These are phyloP conservation scores for Dendrocincla fuliginosa DNA, from an alignment of 2,797 vertebrate species.

Conservation along the genomic window DNA sequence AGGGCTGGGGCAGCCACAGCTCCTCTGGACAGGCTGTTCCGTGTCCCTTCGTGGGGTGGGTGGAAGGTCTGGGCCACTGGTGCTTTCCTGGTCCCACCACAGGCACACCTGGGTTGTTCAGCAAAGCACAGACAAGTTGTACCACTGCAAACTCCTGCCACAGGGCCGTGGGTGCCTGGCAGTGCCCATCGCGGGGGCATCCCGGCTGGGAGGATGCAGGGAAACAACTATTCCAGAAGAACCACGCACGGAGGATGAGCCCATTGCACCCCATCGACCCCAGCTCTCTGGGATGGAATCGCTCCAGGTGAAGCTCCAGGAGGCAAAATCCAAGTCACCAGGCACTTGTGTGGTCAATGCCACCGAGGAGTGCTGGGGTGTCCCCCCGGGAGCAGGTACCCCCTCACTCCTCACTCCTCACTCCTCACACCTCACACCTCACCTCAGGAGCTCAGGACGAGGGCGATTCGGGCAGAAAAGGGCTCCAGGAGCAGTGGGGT, in stretches of 20 bases:
- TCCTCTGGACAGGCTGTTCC: neutral
- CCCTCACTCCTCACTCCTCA: fast-evolving
- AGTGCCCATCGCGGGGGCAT: neutral
- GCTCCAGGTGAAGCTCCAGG: neutral
- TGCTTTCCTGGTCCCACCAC: neutral
- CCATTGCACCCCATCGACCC: fast-evolving
- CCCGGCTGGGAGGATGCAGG: neutral
- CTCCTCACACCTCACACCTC: fast-evolving
- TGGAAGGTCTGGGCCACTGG: neutral
- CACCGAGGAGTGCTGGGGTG: fast-evolving
- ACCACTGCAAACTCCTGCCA: neutral
- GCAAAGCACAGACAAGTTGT: neutral
- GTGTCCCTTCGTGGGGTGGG: fast-evolving
- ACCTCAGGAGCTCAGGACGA: neutral
- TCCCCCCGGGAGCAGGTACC: neutral
- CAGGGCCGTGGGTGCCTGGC: neutral
- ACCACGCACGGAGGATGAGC: fast-evolving
- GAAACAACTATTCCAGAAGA: neutral
- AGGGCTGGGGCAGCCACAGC: neutral
- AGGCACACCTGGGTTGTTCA: neutral
- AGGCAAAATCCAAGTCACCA: fast-evolving
- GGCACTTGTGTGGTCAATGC: fast-evolving
- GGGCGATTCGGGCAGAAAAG: fast-evolving
- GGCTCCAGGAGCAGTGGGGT: neutral
- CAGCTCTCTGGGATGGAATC: neutral